Evolutionary conservation across 2,797 vertebrate species (phyloP), one percentile per base, ranked within the genome.

Genomic region (Hippocampus kuda): DNA sequence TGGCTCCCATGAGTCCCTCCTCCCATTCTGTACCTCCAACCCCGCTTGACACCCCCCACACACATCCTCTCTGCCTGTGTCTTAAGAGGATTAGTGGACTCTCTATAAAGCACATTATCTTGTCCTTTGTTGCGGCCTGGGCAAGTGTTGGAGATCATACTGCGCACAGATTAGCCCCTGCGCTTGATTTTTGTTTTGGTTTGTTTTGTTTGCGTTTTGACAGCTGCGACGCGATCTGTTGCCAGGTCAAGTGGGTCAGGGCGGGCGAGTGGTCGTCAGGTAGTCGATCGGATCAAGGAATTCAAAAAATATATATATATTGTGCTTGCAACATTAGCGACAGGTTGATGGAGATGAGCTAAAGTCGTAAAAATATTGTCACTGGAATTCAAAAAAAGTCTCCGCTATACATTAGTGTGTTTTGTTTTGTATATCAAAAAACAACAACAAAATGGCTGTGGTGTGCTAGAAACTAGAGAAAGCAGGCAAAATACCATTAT

Each of bases 31-130:
- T 56, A 56, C 18, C 22, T 7, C 0, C 51, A 4, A 12, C 57
- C 8, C n/a, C 38, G 0, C 11, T 15, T 2, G 3, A 0, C 13
- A 27, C 26, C 57, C 57, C 26, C 26, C 70, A 12, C 42, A 46
- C 30, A 72, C 70, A 79, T 78, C 74, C 81, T 75, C 79, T 79
- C 75, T 79, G 67, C 80, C 74, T 83, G 74, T 87, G 86, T 84
- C 77, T 86, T 86, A 88, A 89, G 85, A 86, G 84, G 86, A 89
- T 90, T 89, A 88, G 76, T 68, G 30, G 26, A 79, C 84, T 86
- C 83, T 83, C 80, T 84, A 86, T 85, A 88, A 88, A 88, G 86
- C 81, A 82, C 86, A 86, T 89, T 85, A 87, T 87, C 82, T 83
- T 71, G 80, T 85, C 81, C 79, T 89, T 88, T 90, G 86, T 89